Base-by-base conservation (phyloP, 1,140 invertebrate species). In the Octopus sinensis region DNA sequence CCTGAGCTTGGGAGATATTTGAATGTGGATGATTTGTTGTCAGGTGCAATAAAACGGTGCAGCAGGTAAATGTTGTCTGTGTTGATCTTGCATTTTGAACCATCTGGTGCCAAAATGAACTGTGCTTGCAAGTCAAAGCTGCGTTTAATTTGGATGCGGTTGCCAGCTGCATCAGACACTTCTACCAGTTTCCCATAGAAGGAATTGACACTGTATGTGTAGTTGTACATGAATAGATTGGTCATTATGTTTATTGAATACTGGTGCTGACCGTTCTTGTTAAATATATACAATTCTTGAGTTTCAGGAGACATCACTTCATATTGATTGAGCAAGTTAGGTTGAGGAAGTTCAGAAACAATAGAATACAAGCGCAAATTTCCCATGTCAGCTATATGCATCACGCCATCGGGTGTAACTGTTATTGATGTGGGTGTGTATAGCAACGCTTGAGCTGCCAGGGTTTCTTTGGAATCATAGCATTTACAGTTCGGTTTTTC, bases 191-290 rank as follows among this genome's bases (percentile, higher is more conserved):
- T 98, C 0, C 97, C 97, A 87, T 97, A 97, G 84, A 96, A 97
- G 0, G 97, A 98, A 87, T 98, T 98, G 0, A 98, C 96, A 85
- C 97, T 98, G 90, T 99, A 98, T 0, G 96, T 95, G 88, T 98
- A 99, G 4, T 95, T 93, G 88, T 98, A 98, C 80, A 95, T 94
- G 0, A 94, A 96, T 89, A 97, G 95, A 0, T 96, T 95, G 0
- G 96, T 98, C 4, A 98, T 91, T 81, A 98, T 97, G 88, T 98
- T 97, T 83, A 95, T 95, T 0, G 97, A 98, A 54, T 95, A 94
- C 4, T 96, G 94, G 86, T 98, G 97, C 89, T 98, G 96, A 0
- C 97, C 97, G 87, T 98, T 98, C 85, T 96, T 92, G 88, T 98
- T 98, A 89, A 99, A 99, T 0, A 98, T 94, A 87, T 98, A 98